Base-by-base conservation (phyloP, 2,888 invertebrate genomes). In the Lasioglossum villosulum region DNA sequence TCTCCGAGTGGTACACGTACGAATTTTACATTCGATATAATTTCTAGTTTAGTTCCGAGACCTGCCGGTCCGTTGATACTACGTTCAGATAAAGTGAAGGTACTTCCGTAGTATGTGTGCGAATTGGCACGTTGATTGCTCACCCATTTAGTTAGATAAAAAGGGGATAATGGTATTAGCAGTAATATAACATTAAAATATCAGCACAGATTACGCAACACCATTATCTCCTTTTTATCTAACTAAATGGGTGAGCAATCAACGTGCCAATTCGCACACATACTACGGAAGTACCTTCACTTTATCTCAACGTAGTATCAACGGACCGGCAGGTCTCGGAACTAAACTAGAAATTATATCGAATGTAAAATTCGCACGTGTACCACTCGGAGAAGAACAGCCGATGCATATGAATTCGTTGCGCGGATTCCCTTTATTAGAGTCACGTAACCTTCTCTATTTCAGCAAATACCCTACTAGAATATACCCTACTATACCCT, bases 381-480 rank as follows among this genome's bases (percentile, higher is more conserved):
- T 39, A 34, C 45, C 39, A 45, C 23, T 45, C 45, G 23, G 30
- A 4, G n/a, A 48, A 52, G 73, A 73, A 83, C 70, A 73, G 34
- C 68, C 68, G 83, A 56, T 68, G 72, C 6, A 37, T 45, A 34
- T 39, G 52, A 37, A n/a, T 84, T 75, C 71, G 71, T 45, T 75
- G 72, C 56, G 66, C 66, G 66, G 85, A 79, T 63, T 84, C 84
- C 79, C 79, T 84, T 84, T 84, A 84, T 78, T 84, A 79, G 66
- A 84, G 75, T 84, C 84, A 84, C 84, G 84, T 84, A 84, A 83
- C 73, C 39, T 70, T 42, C 48, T 23, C n/a, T n/a, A n/a, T n/a
- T n/a, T n/a, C n/a, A n/a, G n/a, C n/a, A n/a, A n/a, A n/a, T n/a
- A n/a, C n/a, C n/a, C n/a, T n/a, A n/a, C n/a, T n/a, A n/a, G n/a